Evolutionary conservation across 2,888 invertebrate species (phyloP), one percentile per base, ranked within the genome.

Genomic region (Helleia helle): DNA sequence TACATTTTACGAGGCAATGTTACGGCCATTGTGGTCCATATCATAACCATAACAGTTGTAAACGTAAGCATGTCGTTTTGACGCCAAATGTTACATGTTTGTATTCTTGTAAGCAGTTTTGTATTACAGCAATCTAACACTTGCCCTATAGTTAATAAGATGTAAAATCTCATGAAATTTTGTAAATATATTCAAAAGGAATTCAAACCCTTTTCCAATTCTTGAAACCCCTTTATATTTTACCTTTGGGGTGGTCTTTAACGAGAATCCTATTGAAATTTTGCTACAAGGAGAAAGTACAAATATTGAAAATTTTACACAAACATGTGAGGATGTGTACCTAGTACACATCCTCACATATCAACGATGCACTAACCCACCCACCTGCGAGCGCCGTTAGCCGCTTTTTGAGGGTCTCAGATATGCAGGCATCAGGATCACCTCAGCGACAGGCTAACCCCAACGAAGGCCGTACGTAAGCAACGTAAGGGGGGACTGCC

Each of bases 201-300:
- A 34, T 34, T 18, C 34, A 13, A 22, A 34, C 34, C 34, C 34
- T 34, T 34, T 34, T 34, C 18, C 34, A 34, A 22, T 34, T 22
- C 34, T 22, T 34, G 13, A 11, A n/a, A 34, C 7, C 34, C 9
- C 8, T 15, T 12, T 11, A 17, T 18, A 34, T 34, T 7, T 18
- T 18, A 34, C 34, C 18, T 34, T n/a, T 11, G 11, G 22, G 18
- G 4, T 31, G 11, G 31, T 17, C 8, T 22, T 34, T 34, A 18
- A 22, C 18, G 22, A 34, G 11, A 8, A 34, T 34, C 8, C 22
- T 22, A 22, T 22, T 7, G 22, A 22, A 22, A 22, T 22, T 22
- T 22, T n/a, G n/a, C n/a, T n/a, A n/a, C n/a, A n/a, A n/a, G n/a
- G n/a, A n/a, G n/a, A n/a, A n/a, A n/a, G n/a, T n/a, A n/a, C n/a